Evolutionary conservation across 2,888 invertebrate species (phyloP).

Genomic region (Hyposoter dolosus): DNA sequence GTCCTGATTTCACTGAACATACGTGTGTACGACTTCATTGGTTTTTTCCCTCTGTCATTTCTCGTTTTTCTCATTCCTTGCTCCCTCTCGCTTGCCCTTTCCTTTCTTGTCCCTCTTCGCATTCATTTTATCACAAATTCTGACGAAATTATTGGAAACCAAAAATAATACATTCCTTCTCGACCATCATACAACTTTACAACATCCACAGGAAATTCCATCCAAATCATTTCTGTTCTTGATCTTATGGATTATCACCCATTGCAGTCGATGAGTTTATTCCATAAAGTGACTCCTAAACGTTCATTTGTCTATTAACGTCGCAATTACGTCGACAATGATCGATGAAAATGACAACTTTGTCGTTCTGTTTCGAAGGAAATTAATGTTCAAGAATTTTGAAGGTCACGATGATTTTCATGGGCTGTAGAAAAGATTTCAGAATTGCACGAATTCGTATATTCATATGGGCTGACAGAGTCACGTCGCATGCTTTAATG

Average conservation of each 20-base stretch:
- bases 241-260: too few species aligned
- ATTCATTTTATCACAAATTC: background rate
- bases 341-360: too few species aligned
- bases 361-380: too few species aligned
- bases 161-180: slow-evolving; percentile 53
- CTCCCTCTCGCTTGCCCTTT: slow-evolving; percentile 10
- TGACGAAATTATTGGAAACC: slow-evolving; percentile 10
- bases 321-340: too few species aligned
- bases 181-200: slow-evolving; percentile 18
- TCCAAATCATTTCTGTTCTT: background rate
- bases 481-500: background rate
- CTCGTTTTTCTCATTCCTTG: background rate
- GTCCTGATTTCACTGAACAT: slow-evolving; percentile 49
- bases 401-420: too few species aligned
- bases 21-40: background rate
- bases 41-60: background rate
- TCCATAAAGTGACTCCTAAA: too few species aligned
- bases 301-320: too few species aligned
- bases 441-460: too few species aligned
- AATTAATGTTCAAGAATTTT: too few species aligned
- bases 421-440: too few species aligned
- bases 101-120: background rate
- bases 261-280: too few species aligned
- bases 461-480: too few species aligned
- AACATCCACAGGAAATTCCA: background rate